phyloP scores from a whole-genome alignment of 2,888 invertebrate species.

The Cheiracanthium punctorium region DNA sequence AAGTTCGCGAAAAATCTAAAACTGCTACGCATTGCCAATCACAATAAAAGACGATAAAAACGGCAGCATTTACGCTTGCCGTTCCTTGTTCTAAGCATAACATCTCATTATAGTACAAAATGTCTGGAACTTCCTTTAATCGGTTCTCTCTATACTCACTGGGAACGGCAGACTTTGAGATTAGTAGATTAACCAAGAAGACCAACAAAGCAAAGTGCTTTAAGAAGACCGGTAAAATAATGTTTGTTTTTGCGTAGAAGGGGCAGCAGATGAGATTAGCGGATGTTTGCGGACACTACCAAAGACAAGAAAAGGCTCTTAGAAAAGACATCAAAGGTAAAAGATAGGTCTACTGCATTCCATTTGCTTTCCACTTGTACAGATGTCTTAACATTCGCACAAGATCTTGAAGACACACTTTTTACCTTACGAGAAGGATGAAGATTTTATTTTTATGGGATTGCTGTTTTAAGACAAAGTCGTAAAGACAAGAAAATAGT shows the following conservation, averaged over 20 bases:
- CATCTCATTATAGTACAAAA: constrained; percentile 21
- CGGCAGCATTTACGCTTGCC: background rate
- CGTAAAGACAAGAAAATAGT: no score
- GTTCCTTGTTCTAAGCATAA: background rate
- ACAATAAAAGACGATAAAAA: background rate
- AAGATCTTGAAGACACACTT: constrained; percentile 35
- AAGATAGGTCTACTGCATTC: constrained; percentile 60
- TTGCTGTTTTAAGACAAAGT: no score
- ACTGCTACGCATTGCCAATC: background rate
- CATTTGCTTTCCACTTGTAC: constrained; percentile 69
- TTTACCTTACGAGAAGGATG: background rate
- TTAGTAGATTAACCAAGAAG: constrained; percentile 31
- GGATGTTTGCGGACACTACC: constrained; percentile 68
- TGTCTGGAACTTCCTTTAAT: background rate
- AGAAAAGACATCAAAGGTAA: constrained; percentile 66
- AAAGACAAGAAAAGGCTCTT: constrained; percentile 68
- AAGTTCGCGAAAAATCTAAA: background rate
- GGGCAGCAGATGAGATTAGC: constrained; percentile 62
- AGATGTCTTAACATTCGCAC: constrained; percentile 64
- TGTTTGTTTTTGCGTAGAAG: constrained; percentile 55
- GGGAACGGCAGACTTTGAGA: constrained; percentile 9
- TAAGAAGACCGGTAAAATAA: constrained; percentile 35
- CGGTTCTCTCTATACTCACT: background rate
- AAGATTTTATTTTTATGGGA: background rate
- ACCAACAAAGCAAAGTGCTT: constrained; percentile 30